Evolutionary conservation across 2,113 vertebrate species (phyloP).

Genomic region (Zosterops borbonicus): DNA sequence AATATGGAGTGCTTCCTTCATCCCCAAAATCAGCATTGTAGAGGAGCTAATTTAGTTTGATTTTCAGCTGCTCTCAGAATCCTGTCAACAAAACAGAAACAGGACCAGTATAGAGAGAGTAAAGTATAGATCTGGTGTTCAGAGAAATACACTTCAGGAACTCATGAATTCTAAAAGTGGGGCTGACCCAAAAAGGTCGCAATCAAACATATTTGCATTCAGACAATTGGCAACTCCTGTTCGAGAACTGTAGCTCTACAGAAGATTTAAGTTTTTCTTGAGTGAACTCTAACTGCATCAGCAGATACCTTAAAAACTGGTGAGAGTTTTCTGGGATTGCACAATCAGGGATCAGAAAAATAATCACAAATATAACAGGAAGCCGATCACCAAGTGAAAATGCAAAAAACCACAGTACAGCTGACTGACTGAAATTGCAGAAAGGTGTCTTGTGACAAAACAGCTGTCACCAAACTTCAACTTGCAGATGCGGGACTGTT

Average conservation of each 20-base stretch:
- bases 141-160: not conserved
- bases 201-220: not conserved
- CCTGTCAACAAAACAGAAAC: not conserved
- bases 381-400: not conserved
- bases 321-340: not conserved
- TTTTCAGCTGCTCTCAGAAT: not conserved
- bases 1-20: not conserved
- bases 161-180: not conserved
- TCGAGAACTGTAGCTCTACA: not conserved
- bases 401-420: not conserved
- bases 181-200: not conserved
- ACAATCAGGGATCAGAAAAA: not conserved
- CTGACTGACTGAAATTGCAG: not conserved
- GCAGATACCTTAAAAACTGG: not conserved
- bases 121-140: not conserved
- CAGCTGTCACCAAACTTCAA: not conserved
- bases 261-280: not conserved
- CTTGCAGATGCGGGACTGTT: not conserved
- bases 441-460: not conserved
- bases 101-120: not conserved
- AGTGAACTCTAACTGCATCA: not conserved
- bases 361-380: not conserved
- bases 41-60: not conserved
- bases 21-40: not conserved
- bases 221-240: not conserved